Percentiles rank a stretch among this genome's conserved stretches.
Conservation (phyloP, 2,797 vertebrate species). For the Pelochelys cantorii region DNA sequence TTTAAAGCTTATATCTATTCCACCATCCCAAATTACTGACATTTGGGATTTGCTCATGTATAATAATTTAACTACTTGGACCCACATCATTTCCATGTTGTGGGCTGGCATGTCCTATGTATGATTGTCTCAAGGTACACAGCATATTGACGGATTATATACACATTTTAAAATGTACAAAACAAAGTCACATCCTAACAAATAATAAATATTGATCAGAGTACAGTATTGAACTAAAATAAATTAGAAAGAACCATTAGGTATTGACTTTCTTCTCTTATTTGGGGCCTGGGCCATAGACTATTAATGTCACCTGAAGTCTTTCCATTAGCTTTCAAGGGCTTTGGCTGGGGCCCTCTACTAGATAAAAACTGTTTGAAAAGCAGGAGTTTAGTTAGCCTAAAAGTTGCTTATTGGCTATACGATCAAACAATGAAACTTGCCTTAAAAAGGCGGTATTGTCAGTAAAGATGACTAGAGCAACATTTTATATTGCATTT, state of each 20-base stretch:
- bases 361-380: neutral
- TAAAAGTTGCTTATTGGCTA: neutral
- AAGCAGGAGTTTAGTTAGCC: neutral
- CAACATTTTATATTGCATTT: slow-evolving; percentile 55
- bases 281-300: slow-evolving; percentile 34
- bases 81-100: neutral
- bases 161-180: slow-evolving; percentile 55
- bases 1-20: slow-evolving; percentile 27
- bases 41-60: neutral
- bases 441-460: neutral
- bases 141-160: slow-evolving; percentile 46
- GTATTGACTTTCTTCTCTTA: slow-evolving; percentile 23
- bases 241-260: slow-evolving; percentile 64
- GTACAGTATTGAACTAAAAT: slow-evolving; percentile 58
- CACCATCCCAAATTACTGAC: neutral
- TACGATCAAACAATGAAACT: neutral
- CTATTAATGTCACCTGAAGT: neutral
- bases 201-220: slow-evolving; percentile 72
- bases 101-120: neutral
- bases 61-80: slow-evolving; percentile 28
- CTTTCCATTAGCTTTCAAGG: neutral
- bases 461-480: neutral
- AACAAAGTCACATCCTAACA: slow-evolving; percentile 50
- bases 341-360: neutral
- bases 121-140: slow-evolving; percentile 59